phyloP scores from a whole-genome alignment of 2,113 vertebrate species.

The Gobiocypris rarus region DNA sequence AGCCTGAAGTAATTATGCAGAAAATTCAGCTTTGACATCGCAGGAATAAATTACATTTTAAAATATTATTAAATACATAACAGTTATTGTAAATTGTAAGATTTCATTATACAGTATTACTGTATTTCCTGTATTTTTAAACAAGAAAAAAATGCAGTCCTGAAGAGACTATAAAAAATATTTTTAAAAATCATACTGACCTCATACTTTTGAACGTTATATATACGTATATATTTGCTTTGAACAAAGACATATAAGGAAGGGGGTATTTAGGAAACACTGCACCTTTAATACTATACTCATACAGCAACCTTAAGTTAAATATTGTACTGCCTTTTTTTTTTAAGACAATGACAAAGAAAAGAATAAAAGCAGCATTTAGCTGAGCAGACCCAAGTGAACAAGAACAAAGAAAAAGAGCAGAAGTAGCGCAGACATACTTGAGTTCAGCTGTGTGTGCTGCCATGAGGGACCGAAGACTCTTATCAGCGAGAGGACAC shows the following conservation, averaged over 20 bases:
- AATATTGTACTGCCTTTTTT: not conserved
- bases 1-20: too few relatives aligned
- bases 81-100: too few relatives aligned
- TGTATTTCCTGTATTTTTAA: too few relatives aligned
- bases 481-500: constrained; percentile 99
- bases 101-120: too few relatives aligned
- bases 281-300: not conserved
- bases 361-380: not conserved
- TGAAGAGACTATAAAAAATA: too few relatives aligned
- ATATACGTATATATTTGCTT: not conserved
- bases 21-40: too few relatives aligned
- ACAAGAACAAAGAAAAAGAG: not conserved
- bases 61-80: too few relatives aligned
- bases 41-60: too few relatives aligned
- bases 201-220: not conserved
- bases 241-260: not conserved
- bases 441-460: constrained; percentile 99
- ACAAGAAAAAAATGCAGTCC: too few relatives aligned
- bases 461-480: constrained; percentile 99
- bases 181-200: not conserved
- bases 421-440: constrained; percentile 89
- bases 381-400: constrained; percentile 13
- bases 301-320: not conserved
- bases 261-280: not conserved
- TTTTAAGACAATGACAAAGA: not conserved